Evolutionary conservation across 2,888 invertebrate species (phyloP).

Genomic region (Drosophila formosana): DNA sequence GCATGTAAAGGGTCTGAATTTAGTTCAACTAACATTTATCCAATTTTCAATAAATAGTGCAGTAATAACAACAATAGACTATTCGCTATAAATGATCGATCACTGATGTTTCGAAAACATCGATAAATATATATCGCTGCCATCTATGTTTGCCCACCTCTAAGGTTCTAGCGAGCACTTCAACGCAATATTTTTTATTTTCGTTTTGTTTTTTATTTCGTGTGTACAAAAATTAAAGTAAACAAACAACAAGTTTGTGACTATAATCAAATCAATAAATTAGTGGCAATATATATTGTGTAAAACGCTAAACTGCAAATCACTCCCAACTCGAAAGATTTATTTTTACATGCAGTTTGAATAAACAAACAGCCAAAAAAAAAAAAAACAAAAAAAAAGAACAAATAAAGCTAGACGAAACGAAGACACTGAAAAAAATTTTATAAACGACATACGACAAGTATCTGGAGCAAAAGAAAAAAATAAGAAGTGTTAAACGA

Average conservation of each 20-base stretch:
- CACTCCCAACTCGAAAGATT: slow-evolving; percentile 27
- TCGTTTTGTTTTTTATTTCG: slow-evolving; percentile 16
- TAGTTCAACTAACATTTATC: too few relatives aligned
- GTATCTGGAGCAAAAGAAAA: background rate
- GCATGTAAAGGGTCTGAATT: too few relatives aligned
- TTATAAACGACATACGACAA: slow-evolving; percentile 31
- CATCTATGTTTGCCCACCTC: background rate
- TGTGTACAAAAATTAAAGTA: slow-evolving; percentile 23
- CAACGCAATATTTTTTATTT: slow-evolving; percentile 51
- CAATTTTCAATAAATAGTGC: background rate
- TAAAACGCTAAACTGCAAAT: slow-evolving; percentile 1
- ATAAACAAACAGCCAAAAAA: slow-evolving; percentile 14
- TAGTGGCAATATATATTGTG: background rate
- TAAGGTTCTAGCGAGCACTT: slow-evolving; percentile 34
- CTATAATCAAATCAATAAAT: background rate
- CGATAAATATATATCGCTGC: slow-evolving; percentile 4
- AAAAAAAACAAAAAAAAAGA: slow-evolving; percentile 4
- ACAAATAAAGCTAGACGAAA: background rate
- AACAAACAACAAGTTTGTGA: slow-evolving; percentile 35
- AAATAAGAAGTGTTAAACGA: slow-evolving; percentile 27
- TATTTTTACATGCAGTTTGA: slow-evolving; percentile 44
- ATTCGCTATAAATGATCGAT: background rate
- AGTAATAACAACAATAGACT: too few relatives aligned
- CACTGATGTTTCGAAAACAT: background rate
- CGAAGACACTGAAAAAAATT: background rate